Base-by-base conservation (phyloP, 2,797 vertebrate genomes). In the Periophthalmus magnuspinnatus region DNA sequence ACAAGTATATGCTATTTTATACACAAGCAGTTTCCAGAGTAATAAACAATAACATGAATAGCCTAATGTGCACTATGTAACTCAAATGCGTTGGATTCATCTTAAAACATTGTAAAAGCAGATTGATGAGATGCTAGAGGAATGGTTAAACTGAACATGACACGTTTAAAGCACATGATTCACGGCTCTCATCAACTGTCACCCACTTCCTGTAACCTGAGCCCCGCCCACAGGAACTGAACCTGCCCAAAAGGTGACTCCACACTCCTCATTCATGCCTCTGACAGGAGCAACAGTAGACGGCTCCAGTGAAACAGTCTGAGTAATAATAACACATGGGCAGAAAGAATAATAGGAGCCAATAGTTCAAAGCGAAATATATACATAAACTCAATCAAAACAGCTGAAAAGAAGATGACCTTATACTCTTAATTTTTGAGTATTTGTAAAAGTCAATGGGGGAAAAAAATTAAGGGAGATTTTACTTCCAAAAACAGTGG, bases 241-340 rank as follows among this genome's bases (percentile, higher is more conserved):
- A 16, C 13, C 75, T 71, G 32, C 56, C 76, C 61, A 68, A 21
- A 45, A 72, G 69, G 56, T 70, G 67, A 79, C 63, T 74, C 75
- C 71, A 41, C 60, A 69, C 78, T 57, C 33, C 32, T 84, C 81
- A 65, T 28, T 85, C 81, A 67, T 74, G 62, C 2, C 28, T 74
- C 73, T 88, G 86, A 82, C 82, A 85, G 72, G 71, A 68, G 28
- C 65, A 85, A 86, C 80, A 86, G 84, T 81, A 78, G 59, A 4
- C 6, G 69, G 1, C 13, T 68, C 69, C 52, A 28, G 5, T 48
- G 6, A 5, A 5, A 14, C 21, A 24, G 22, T 14, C 52, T 55
- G 21, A 22, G 52, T 22, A 55, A 21, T 24, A 55, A 55, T 1
- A 41, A n/a, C 48, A n/a, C 48, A 56, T n/a, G 17, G 19, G 52